A percentile compares a stretch with the other conserved stretches of the same genome.
These are phyloP conservation scores for Callipepla californica DNA, from an alignment of 2,113 vertebrate species.

Conservation along the genomic window DNA sequence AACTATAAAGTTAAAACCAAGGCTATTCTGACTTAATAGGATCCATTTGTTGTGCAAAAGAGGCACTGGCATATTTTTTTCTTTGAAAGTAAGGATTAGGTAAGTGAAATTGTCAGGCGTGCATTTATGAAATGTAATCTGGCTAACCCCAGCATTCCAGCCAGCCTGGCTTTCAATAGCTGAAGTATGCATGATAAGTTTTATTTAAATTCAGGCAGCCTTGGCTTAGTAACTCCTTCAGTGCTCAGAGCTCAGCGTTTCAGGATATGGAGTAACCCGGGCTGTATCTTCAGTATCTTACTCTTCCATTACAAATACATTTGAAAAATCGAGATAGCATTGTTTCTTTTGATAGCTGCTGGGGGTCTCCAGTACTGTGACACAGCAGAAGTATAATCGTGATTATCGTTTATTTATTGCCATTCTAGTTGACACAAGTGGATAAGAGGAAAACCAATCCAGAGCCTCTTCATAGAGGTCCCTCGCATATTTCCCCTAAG, in stretches of 20 bases:
- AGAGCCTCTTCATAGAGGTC: slow-evolving; percentile 10
- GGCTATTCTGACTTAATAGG: slow-evolving; percentile 16
- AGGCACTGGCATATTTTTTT: background rate
- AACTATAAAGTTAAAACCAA: slow-evolving; percentile 5
- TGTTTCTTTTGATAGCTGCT: background rate
- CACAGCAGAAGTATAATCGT: background rate
- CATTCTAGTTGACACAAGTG: background rate
- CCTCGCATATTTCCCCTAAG: background rate
- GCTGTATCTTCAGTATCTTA: background rate
- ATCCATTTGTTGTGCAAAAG: slow-evolving; percentile 21
- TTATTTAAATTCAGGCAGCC: slow-evolving; percentile 6
- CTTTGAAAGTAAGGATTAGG: slow-evolving; percentile 7
- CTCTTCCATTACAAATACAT: background rate
- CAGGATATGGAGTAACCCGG: background rate
- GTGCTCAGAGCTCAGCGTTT: background rate
- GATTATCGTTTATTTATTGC: background rate
- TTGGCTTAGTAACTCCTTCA: background rate
- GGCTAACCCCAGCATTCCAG: slow-evolving; percentile 45
- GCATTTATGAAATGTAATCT: slow-evolving; percentile 33
- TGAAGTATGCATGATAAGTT: slow-evolving; percentile 25
- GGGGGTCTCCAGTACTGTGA: background rate
- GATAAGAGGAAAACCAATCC: background rate
- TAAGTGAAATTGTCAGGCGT: slow-evolving; percentile 32
- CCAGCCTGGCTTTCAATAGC: slow-evolving; percentile 10
- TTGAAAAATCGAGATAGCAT: background rate